Percentiles rank a stretch among this genome's conserved stretches.
These are phyloP conservation scores for Brachionus sp. DNA, from an alignment of 1,140 invertebrate genomes.

Conservation along the genomic window DNA sequence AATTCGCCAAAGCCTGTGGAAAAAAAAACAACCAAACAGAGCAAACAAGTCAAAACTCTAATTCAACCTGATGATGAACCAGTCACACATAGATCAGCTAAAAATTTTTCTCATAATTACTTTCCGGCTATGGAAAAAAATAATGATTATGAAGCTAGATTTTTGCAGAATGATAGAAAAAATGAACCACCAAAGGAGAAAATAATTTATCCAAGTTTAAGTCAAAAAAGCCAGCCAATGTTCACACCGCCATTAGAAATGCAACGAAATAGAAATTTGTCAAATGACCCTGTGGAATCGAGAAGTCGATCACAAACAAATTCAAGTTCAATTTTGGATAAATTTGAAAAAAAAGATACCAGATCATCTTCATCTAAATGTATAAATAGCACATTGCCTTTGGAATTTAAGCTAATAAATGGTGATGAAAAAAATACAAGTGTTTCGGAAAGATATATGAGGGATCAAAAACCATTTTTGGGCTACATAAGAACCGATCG, in stretches of 20 bases:
- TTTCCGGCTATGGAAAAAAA: neutral
- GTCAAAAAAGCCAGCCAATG: neutral
- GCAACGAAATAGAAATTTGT: neutral
- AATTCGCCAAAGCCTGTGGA: neutral
- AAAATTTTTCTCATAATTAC: neutral
- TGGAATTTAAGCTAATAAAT: conserved; percentile 3
- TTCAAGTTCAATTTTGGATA: neutral
- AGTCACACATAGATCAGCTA: neutral
- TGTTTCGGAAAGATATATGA: neutral
- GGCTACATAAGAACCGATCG: neutral
- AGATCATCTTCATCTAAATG: neutral
- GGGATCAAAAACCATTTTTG: neutral
- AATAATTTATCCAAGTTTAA: neutral
- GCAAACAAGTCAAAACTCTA: neutral
- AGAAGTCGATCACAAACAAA: neutral
- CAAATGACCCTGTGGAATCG: neutral
- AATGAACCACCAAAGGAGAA: neutral
- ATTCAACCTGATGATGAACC: neutral
- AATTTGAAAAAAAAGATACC: neutral
- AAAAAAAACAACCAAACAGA: neutral
- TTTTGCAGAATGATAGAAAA: neutral
- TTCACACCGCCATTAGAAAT: neutral
- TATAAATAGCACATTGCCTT: neutral
- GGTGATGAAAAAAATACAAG: neutral
- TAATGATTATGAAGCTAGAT: neutral